A percentile compares a stretch with the other conserved stretches of the same genome.
phyloP scores from a whole-genome alignment of 2,888 invertebrate species.

The Meganola albula region DNA sequence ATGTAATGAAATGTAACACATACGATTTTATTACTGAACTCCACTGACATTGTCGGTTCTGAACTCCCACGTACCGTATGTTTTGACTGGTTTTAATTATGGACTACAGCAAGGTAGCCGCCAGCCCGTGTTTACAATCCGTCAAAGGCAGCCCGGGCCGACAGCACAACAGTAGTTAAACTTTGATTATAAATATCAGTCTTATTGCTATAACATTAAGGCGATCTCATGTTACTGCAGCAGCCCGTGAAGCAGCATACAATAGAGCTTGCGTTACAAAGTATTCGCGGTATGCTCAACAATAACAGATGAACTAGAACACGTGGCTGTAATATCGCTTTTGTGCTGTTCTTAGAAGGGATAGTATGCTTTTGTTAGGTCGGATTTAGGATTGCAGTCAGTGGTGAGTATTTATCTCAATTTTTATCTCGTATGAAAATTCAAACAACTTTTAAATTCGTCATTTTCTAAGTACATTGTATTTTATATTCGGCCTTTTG shows the following conservation, averaged over 20 bases:
- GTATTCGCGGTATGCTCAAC: slow-evolving; percentile 49
- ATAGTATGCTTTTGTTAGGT: slow-evolving; percentile 7
- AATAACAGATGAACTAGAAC: slow-evolving; percentile 50
- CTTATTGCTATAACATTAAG: too few species aligned
- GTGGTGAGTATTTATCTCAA: slow-evolving; percentile 3
- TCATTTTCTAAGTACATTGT: too few species aligned
- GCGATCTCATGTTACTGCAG: too few species aligned
- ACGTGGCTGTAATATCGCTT: slow-evolving; percentile 22
- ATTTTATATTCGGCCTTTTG: too few species aligned
- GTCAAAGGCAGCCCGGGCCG: too few species aligned
- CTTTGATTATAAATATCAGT: too few species aligned
- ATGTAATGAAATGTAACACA: slow-evolving; percentile 22
- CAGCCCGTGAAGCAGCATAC: too few species aligned
- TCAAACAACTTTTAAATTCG: too few species aligned
- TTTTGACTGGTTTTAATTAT: slow-evolving; percentile 45
- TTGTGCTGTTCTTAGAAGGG: slow-evolving; percentile 28
- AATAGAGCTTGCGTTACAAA: slow-evolving; percentile 44
- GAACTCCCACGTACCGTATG: slow-evolving; percentile 18
- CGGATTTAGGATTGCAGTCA: slow-evolving; percentile 5
- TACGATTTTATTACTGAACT: slow-evolving; percentile 20
- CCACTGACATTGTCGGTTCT: too few species aligned
- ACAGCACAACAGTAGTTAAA: too few species aligned
- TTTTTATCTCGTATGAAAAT: too few species aligned
- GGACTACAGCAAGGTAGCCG: slow-evolving; percentile 33
- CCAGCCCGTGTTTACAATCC: slow-evolving; percentile 38